Evolutionary conservation across 2,113 vertebrate species (phyloP).

Genomic region (Ciconia stormi): DNA sequence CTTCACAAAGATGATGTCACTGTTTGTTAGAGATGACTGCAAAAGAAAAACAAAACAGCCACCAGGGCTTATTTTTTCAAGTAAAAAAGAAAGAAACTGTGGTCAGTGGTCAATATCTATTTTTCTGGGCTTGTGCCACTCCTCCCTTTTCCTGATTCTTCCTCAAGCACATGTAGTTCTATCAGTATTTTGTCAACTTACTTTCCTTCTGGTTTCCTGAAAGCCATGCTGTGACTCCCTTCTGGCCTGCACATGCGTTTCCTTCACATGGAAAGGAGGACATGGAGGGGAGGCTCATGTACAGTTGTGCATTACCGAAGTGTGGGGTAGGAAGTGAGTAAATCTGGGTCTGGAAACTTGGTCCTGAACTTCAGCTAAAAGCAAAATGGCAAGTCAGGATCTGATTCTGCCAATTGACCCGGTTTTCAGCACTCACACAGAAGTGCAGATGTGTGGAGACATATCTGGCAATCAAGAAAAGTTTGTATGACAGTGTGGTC

Average conservation of each 20-base stretch:
- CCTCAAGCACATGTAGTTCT: background rate
- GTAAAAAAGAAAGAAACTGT: background rate
- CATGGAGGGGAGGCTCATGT: background rate
- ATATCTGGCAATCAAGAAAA: background rate
- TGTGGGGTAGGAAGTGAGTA: background rate
- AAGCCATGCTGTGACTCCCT: background rate
- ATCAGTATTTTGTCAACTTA: background rate
- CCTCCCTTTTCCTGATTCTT: background rate
- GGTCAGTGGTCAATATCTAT: background rate
- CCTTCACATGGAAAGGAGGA: background rate
- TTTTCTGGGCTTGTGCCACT: background rate
- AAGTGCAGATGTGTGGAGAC: background rate
- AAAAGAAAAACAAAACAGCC: conserved; percentile 71
- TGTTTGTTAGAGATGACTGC: conserved; percentile 89
- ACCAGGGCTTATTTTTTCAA: background rate
- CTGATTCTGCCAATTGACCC: background rate
- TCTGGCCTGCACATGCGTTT: background rate
- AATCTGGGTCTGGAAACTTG: background rate
- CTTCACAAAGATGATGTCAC: conserved; percentile 94
- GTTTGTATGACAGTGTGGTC: background rate
- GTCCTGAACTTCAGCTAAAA: background rate
- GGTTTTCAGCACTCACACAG: background rate
- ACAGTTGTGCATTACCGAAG: background rate
- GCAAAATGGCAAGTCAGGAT: background rate
- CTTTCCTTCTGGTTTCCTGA: background rate